Evolutionary conservation across 2,888 invertebrate genomes (phyloP).

Genomic region (Phortica okadai): DNA sequence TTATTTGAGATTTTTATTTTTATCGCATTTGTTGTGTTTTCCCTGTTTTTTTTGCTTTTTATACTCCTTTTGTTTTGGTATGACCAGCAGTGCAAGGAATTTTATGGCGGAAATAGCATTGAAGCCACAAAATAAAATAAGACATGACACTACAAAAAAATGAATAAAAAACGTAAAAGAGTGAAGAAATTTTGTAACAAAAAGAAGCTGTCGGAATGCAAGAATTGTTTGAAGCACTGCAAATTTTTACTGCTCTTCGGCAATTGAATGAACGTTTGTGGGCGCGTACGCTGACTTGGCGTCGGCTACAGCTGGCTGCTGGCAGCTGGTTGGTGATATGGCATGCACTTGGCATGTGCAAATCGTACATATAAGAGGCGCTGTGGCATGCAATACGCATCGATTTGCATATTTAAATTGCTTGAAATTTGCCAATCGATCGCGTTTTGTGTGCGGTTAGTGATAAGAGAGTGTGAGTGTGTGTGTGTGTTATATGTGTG

Average conservation of each 20-base stretch:
- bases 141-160: constrained; percentile 31
- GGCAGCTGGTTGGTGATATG: too few species aligned
- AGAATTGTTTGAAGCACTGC: constrained; percentile 8
- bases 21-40: constrained; percentile 28
- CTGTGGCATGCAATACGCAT: constrained; percentile 39
- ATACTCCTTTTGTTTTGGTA: constrained; percentile 60
- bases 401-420: constrained; percentile 48
- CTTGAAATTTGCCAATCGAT: constrained; percentile 7
- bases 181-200: constrained; percentile 32
- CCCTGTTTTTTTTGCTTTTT: constrained; percentile 48
- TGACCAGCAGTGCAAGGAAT: constrained; percentile 44
- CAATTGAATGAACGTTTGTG: not conserved
- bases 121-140: constrained; percentile 68
- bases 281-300: too few species aligned
- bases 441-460: constrained; percentile 35
- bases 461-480: constrained; percentile 50
- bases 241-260: not conserved
- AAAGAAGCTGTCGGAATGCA: constrained; percentile 1
- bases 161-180: constrained; percentile 52
- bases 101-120: constrained; percentile 67
- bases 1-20: constrained; percentile 41
- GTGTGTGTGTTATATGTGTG: not conserved
- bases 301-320: too few species aligned
- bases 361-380: too few species aligned
- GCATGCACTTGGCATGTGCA: too few species aligned